phyloP scores from a whole-genome alignment of 2,888 invertebrate species.

The Drepanosiphum platanoidis region DNA sequence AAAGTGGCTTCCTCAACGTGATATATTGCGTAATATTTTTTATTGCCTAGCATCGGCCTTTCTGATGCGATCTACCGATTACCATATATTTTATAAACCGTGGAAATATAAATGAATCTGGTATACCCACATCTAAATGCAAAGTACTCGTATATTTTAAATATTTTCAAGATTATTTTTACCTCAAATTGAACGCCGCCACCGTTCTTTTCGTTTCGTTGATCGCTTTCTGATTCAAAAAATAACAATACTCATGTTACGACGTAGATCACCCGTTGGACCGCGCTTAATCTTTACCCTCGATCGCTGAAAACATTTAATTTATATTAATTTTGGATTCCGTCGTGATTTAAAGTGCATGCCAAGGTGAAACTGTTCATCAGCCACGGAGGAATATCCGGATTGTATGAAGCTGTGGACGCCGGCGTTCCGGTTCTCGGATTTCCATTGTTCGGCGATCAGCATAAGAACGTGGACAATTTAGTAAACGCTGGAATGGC shows the following conservation, averaged over 20 bases:
- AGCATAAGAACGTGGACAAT: neutral
- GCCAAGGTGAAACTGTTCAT: slow-evolving; percentile 10
- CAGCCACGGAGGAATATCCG: slow-evolving; percentile 25
- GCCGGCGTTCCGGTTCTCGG: slow-evolving; percentile 18
- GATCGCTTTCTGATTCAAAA: too few relatives aligned
- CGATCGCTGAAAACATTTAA: slow-evolving; percentile 41
- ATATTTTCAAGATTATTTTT: too few relatives aligned
- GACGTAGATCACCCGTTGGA: slow-evolving; percentile 41
- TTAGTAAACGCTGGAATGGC: slow-evolving; percentile 11
- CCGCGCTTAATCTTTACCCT: slow-evolving; percentile 45
- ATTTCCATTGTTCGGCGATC: neutral
- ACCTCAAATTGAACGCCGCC: too few relatives aligned
- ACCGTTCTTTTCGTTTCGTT: too few relatives aligned
- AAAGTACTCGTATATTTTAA: too few relatives aligned
- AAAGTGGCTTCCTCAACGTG: slow-evolving; percentile 33
- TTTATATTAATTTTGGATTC: too few relatives aligned
- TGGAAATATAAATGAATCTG: too few relatives aligned
- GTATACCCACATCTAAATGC: too few relatives aligned
- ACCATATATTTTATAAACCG: too few relatives aligned
- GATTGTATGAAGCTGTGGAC: slow-evolving; percentile 13
- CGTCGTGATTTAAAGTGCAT: neutral
- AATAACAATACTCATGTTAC: neutral
- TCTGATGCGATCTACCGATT: too few relatives aligned
- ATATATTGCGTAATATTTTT: slow-evolving; percentile 16
- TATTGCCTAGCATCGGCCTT: too few relatives aligned